phyloP scores from a whole-genome alignment of 2,888 invertebrate species.

The Strigamia crassipes region DNA sequence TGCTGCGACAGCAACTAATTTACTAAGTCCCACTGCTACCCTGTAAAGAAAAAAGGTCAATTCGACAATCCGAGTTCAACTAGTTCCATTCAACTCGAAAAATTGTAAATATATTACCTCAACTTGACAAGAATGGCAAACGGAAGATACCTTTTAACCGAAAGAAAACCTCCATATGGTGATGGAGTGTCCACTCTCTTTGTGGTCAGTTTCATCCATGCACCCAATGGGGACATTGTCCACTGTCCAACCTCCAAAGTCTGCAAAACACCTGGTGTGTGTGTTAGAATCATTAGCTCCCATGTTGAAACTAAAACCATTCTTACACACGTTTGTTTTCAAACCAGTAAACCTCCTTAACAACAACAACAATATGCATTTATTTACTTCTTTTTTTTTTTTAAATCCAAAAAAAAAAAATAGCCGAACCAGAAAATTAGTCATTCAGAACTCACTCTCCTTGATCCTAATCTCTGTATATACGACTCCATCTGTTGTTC shows the following conservation, averaged over 20 bases:
- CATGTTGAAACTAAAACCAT: conserved; percentile 24
- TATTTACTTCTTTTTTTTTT: background rate
- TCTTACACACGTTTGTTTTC: background rate
- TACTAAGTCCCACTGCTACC: background rate
- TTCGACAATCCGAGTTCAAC: background rate
- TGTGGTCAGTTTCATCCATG: conserved; percentile 28
- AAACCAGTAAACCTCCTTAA: no score
- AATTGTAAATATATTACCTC: conserved; percentile 22
- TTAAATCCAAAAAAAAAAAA: background rate
- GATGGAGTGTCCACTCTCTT: conserved; percentile 32
- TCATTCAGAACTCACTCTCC: background rate
- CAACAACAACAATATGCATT: background rate
- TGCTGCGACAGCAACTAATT: background rate
- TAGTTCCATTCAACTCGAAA: background rate
- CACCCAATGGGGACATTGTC: conserved; percentile 35
- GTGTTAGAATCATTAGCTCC: conserved; percentile 38
- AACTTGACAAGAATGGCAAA: background rate
- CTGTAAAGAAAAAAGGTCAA: background rate
- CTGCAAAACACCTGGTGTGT: conserved; percentile 31
- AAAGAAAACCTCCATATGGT: background rate
- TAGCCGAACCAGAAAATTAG: background rate
- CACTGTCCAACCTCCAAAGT: conserved; percentile 37
- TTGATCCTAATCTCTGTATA: conserved; percentile 35
- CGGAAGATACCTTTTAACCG: background rate
- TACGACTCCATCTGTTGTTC: conserved; percentile 42